Conservation (phyloP, 1,140 invertebrate species). For the Penaeus japonicus region DNA sequence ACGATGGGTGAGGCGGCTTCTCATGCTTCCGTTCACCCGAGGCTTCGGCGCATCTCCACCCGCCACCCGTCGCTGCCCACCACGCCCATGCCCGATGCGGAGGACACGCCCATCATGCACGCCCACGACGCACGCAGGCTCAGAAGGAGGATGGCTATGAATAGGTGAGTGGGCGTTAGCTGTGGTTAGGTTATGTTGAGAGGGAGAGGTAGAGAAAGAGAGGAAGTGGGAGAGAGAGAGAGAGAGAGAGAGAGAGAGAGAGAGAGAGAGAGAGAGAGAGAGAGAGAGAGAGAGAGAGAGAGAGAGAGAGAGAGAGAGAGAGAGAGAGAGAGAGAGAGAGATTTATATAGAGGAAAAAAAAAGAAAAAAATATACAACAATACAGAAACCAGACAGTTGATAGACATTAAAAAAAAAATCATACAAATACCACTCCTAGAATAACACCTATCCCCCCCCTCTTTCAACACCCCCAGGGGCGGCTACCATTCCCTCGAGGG, state of each 20-base stretch:
- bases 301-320: neutral
- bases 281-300: neutral
- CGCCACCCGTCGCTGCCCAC: conserved; percentile 36
- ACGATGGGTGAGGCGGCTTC: conserved; percentile 37
- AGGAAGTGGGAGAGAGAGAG: neutral
- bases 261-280: neutral
- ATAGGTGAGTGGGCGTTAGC: neutral
- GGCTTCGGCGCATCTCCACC: neutral
- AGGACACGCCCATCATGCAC: conserved; percentile 2
- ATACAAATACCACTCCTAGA: too few relatives aligned
- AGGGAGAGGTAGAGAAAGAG: neutral
- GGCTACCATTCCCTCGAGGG: too few relatives aligned
- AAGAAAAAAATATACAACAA: neutral
- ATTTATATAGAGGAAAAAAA: neutral
- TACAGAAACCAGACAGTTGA: too few relatives aligned
- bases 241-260: neutral
- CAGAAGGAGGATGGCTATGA: conserved; percentile 25
- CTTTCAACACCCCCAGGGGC: too few relatives aligned
- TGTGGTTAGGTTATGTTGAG: too few relatives aligned
- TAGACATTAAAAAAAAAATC: too few relatives aligned
- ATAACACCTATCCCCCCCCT: too few relatives aligned
- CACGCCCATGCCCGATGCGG: conserved; percentile 35
- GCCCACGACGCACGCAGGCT: conserved; percentile 29
- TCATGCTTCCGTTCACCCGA: conserved; percentile 32
- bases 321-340: neutral